Percentiles rank a stretch among this genome's conserved stretches.
Conservation (phyloP, 2,113 vertebrate species). For the Dipodomys ordii region DNA sequence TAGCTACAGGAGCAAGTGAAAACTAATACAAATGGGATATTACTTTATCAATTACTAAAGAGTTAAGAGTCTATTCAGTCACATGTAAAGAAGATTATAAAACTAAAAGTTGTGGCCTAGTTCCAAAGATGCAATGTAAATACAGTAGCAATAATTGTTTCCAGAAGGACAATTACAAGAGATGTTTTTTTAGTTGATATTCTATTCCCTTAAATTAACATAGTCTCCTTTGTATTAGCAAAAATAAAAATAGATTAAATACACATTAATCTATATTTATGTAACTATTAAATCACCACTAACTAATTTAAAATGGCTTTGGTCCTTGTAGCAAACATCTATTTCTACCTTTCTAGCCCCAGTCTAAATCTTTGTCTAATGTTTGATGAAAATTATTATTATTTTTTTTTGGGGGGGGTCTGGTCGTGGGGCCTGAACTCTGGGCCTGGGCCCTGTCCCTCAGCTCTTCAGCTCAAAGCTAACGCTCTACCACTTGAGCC, state of each 20-base stretch:
- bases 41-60: neutral
- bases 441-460: too few species aligned
- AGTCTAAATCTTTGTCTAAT: neutral
- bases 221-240: neutral
- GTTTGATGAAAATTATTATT: neutral
- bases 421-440: too few species aligned
- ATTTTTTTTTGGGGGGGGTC: too few species aligned
- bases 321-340: neutral
- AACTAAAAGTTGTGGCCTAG: neutral
- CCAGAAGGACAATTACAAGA: neutral
- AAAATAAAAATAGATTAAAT: neutral
- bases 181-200: conserved; percentile 2
- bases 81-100: neutral
- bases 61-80: too few species aligned
- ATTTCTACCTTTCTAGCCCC: neutral
- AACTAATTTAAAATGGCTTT: neutral
- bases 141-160: neutral
- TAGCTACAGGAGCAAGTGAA: conserved; percentile 3
- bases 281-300: conserved; percentile 20
- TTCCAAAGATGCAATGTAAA: neutral
- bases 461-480: too few species aligned
- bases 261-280: conserved; percentile 2
- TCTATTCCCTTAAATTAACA: conserved; percentile 23
- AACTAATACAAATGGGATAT: conserved; percentile 15
- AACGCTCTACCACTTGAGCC: too few species aligned